Conservation (phyloP, 2,797 vertebrate genomes). For the Natrix natrix region DNA sequence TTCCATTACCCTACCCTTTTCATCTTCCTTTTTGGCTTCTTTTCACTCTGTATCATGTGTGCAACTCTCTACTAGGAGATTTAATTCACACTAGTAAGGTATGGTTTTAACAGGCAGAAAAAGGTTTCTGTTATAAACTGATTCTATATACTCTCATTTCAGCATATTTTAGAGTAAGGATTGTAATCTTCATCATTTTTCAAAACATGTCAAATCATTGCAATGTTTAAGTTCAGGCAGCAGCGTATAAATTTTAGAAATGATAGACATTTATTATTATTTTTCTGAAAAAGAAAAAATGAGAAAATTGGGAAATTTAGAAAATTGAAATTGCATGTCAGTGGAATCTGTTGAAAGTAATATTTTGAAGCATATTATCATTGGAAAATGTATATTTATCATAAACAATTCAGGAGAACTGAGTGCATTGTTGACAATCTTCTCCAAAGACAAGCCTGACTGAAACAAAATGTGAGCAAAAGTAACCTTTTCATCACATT, state of each 20-base stretch:
- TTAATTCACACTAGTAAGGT: neutral
- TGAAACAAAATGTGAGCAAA: conserved; percentile 1
- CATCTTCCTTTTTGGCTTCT: neutral
- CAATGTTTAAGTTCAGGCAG: conserved; percentile 3
- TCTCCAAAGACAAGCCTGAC: accelerated
- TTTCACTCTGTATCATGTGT: neutral
- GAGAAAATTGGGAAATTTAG: neutral
- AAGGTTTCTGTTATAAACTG: neutral
- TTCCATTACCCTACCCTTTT: neutral
- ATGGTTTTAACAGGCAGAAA: neutral
- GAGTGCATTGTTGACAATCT: neutral
- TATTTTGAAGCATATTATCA: neutral
- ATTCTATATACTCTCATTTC: neutral
- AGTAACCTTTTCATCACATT: neutral
- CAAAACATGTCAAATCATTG: neutral
- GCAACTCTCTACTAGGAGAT: neutral
- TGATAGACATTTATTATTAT: neutral
- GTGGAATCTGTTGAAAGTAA: neutral
- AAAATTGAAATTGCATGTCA: neutral
- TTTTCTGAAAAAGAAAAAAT: neutral
- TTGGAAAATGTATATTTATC: neutral
- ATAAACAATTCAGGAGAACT: neutral
- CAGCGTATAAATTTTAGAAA: conserved; percentile 17
- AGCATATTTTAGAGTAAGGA: neutral
- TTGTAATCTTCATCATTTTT: neutral